phyloP scores from a whole-genome alignment of 2,113 vertebrate genomes.

The Catagonus wagneri region DNA sequence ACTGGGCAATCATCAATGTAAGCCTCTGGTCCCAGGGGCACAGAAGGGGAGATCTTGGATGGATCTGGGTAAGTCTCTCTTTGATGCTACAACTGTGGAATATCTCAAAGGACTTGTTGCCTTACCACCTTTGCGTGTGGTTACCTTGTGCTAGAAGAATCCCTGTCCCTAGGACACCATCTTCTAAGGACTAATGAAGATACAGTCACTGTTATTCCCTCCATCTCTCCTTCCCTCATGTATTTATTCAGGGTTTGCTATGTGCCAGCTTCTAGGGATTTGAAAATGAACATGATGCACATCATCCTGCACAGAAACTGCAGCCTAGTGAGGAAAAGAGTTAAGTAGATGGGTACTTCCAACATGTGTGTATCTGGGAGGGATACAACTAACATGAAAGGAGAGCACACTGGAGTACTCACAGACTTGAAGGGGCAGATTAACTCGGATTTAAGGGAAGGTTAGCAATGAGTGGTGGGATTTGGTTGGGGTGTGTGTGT shows the following conservation, averaged over 20 bases:
- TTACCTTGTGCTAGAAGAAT: neutral
- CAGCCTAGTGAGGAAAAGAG: neutral
- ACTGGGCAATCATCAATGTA: neutral
- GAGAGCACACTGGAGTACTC: neutral
- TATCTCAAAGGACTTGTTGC: neutral
- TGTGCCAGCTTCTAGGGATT: neutral
- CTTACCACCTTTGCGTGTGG: neutral
- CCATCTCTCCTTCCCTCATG: accelerated
- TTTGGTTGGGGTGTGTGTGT: neutral
- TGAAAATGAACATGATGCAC: slow-evolving; percentile 7
- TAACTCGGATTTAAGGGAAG: slow-evolving; percentile 25
- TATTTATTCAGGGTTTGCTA: neutral
- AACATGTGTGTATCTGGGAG: neutral
- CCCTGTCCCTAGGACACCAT: neutral
- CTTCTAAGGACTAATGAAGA: slow-evolving; percentile 1
- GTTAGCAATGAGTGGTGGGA: neutral
- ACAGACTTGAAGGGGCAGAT: neutral
- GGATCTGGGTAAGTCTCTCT: neutral
- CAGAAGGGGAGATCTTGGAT: neutral
- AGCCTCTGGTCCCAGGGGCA: neutral
- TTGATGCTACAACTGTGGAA: neutral
- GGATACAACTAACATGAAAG: neutral
- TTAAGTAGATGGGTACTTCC: neutral
- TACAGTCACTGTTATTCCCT: neutral
- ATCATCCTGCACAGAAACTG: neutral